phyloP scores from a whole-genome alignment of 53 echinoderm and acorn worm species.

The Hippasteria phrygiana region DNA sequence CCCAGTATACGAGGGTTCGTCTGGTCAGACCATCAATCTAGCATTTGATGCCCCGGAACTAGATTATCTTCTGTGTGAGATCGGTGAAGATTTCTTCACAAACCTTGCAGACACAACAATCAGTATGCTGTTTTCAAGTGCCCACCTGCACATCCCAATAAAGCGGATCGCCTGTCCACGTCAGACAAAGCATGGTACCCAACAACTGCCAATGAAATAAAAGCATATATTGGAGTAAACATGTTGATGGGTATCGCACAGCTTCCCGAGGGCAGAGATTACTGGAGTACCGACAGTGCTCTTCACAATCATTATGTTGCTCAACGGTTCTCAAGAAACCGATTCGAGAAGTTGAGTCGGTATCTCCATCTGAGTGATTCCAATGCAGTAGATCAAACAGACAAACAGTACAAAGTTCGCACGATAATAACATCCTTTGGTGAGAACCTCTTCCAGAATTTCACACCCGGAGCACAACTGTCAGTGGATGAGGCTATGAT shows the following conservation, averaged over 20 bases:
- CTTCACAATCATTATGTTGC: constrained; percentile 29
- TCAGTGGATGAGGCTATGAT: constrained; percentile 53
- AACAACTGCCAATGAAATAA: constrained; percentile 7
- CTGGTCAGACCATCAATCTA: neutral
- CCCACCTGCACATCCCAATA: constrained; percentile 25
- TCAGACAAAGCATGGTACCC: neutral
- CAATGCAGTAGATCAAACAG: neutral
- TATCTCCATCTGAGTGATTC: constrained; percentile 39
- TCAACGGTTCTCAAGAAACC: neutral
- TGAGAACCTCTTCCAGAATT: neutral
- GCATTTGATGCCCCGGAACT: neutral
- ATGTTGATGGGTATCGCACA: constrained; percentile 26
- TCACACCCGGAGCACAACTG: constrained; percentile 28
- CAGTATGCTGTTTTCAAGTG: constrained; percentile 17
- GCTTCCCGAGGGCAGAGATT: constrained; percentile 34
- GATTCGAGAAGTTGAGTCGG: constrained; percentile 40
- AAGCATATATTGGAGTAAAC: constrained; percentile 13
- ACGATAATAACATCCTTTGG: constrained; percentile 1
- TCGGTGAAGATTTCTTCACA: constrained; percentile 1
- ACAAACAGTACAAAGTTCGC: constrained; percentile 40
- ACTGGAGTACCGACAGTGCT: neutral
- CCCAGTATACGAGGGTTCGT: neutral
- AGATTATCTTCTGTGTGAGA: neutral
- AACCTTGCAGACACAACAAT: constrained; percentile 24
- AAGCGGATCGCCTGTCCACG: neutral